Base-by-base conservation (phyloP, 2,797 vertebrate species). In the Myotis pilosus region DNA sequence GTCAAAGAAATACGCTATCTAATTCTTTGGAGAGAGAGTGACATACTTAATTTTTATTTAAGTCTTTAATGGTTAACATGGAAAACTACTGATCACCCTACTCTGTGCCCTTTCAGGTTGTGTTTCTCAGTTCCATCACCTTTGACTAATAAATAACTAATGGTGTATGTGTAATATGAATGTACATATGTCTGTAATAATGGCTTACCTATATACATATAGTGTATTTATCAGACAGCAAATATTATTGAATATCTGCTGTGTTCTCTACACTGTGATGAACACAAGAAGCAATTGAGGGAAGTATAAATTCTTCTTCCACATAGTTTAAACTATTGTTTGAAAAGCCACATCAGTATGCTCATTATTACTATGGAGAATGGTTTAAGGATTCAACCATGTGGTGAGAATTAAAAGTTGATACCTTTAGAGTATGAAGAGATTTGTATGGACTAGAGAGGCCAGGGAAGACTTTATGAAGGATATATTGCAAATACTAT, bases 1-100 rank as follows among this genome's bases (percentile, higher is more conserved):
- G 28, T 94, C n/a, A 80, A 57, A 87, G 72, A 92, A 66, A 57
- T 72, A 57, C 41, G 25, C 30, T 85, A 12, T 68, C 8, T 47
- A 91, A 87, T 51, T 80, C 53, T 96, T 84, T 84, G 80, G 53
- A 64, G 69, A 86, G n/a, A 80, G 76, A 33, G 10, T 75, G 72
- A 44, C 28, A 2, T 85, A 33, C 78, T 93, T 96, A 66, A 91
- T 91, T 93, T 94, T 95, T 62, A 79, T 76, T 79, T 83, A 92
- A 91, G 53, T 6, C n/a, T 92, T 80, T 83, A 88, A 41, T 93
- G 76, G 3, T 83, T 87, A 95, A 75, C 30, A 6, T 86, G 80
- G 83, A 79, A 76, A 93, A 92, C 75, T 25, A 13, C 5, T 47
- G 44, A 38, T 87, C 15, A 64, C 19, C 8, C 8, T 49, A 74